Evolutionary conservation across 1,140 invertebrate genomes (phyloP), one percentile per base, ranked within the genome.

Genomic region (Mycetomoellerius zeteki): DNA sequence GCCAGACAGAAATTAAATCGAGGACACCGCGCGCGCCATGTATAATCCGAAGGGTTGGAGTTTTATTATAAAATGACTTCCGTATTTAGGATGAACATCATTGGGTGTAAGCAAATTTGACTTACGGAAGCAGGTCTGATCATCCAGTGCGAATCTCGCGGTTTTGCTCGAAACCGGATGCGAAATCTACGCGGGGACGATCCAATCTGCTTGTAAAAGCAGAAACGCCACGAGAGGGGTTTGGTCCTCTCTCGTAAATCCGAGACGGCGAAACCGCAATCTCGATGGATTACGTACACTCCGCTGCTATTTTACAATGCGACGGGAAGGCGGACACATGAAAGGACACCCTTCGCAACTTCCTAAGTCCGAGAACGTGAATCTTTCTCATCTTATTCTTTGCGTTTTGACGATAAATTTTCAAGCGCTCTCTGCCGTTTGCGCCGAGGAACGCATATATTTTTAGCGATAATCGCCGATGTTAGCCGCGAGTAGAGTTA

Each of bases 201-300:
- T 90, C 78, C 90, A 88, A 90, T 91, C 89, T 91, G 87, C 78
- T 91, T 90, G 90, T 90, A 90, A 90, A 91, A 91, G 89, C 89
- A 86, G 90, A 80, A 88, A 91, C 86, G 89, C 56, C 60, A 54
- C 54, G 64, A 43, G 69, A 67, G 54, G 71, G 47, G 76, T 86
- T 71, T 30, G 58, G 64, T 65, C 6, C 21, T 52, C 10, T 14
- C 4, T 47, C 89, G 87, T 85, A 91, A 91, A 91, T 91, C 89
- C 90, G 33, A 84, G 86, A 52, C 76, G 86, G 56, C 76, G 86
- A 24, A 21, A 73, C 73, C 72, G 89, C 90, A 90, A 90, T 91
- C 90, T 91, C 87, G 87, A 88, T 88, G 89, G 89, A 91, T 91
- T 91, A 91, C 73, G 77, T 86, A 64, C 73, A 88, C 82, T 88